Evolutionary conservation across 2,888 invertebrate genomes (phyloP).

Genomic region (Cantharis rufa): DNA sequence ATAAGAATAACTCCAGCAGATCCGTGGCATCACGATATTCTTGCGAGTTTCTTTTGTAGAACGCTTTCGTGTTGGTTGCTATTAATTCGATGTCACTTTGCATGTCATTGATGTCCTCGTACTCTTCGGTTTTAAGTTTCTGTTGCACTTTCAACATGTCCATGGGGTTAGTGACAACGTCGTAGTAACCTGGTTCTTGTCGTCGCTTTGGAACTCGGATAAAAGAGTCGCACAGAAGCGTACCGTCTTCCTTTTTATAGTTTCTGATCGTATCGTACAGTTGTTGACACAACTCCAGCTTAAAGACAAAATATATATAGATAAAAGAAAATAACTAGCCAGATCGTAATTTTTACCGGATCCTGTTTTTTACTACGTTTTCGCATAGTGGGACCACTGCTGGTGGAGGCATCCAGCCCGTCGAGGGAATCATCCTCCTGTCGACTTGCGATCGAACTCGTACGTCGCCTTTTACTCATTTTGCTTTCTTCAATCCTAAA

Average conservation of each 20-base stretch:
- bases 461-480: slow-evolving; percentile 81
- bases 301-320: slow-evolving; percentile 38
- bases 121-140: slow-evolving; percentile 95
- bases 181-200: slow-evolving; percentile 89
- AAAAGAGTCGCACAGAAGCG: slow-evolving; percentile 89
- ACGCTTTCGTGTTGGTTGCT: slow-evolving; percentile 92
- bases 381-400: slow-evolving; percentile 57
- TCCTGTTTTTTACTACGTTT: slow-evolving; percentile 75
- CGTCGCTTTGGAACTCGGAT: slow-evolving; percentile 92
- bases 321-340: background rate
- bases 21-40: slow-evolving; percentile 91
- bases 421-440: slow-evolving; percentile 77
- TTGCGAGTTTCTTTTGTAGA: slow-evolving; percentile 83
- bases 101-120: slow-evolving; percentile 90
- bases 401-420: slow-evolving; percentile 61
- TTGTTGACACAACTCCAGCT: slow-evolving; percentile 88
- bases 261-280: slow-evolving; percentile 90
- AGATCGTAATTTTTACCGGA: slow-evolving; percentile 63
- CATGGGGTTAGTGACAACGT: slow-evolving; percentile 92
- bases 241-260: slow-evolving; percentile 90
- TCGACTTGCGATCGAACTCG: slow-evolving; percentile 79
- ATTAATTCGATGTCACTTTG: slow-evolving; percentile 88
- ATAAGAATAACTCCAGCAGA: slow-evolving; percentile 81
- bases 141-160: slow-evolving; percentile 94
- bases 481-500: slow-evolving; percentile 13